These are phyloP conservation scores for Aphelocoma coerulescens DNA, from an alignment of 2,113 vertebrate species.

Conservation along the genomic window DNA sequence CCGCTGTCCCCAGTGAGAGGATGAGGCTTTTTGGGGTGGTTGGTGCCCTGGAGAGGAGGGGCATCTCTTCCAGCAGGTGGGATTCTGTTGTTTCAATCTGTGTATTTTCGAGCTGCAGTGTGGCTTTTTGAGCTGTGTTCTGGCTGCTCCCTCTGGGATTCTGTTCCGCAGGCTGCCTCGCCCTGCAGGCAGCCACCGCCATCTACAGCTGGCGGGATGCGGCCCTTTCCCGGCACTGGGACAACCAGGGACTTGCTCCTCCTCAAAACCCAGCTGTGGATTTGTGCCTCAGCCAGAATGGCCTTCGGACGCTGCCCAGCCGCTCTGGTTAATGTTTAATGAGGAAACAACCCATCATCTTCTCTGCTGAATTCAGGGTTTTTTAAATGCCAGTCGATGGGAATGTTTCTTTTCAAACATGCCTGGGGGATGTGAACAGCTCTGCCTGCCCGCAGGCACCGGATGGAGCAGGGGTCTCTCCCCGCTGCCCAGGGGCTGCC, in stretches of 20 bases:
- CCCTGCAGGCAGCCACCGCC: slow-evolving; percentile 1
- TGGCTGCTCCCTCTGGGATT: neutral
- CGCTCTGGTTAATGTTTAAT: neutral
- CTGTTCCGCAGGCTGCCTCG: neutral
- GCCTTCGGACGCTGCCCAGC: neutral
- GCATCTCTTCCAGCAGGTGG: neutral
- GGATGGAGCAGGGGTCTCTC: rapidly evolving
- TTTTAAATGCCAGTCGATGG: neutral
- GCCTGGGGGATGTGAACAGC: rapidly evolving
- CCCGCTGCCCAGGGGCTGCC: neutral
- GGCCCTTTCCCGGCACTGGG: neutral
- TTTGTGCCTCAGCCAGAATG: rapidly evolving
- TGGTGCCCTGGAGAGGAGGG: neutral
- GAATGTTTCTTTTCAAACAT: neutral
- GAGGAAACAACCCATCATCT: rapidly evolving
- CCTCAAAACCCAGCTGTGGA: neutral
- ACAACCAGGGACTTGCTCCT: neutral
- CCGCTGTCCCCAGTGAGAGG: rapidly evolving
- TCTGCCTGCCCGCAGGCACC: rapidly evolving
- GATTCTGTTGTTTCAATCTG: neutral
- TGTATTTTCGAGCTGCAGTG: neutral
- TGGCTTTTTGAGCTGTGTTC: neutral
- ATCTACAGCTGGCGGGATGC: neutral
- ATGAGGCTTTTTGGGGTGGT: neutral
- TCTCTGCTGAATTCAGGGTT: neutral